Conservation (phyloP, 2,888 invertebrate genomes). For the Urechis unicinctus region DNA sequence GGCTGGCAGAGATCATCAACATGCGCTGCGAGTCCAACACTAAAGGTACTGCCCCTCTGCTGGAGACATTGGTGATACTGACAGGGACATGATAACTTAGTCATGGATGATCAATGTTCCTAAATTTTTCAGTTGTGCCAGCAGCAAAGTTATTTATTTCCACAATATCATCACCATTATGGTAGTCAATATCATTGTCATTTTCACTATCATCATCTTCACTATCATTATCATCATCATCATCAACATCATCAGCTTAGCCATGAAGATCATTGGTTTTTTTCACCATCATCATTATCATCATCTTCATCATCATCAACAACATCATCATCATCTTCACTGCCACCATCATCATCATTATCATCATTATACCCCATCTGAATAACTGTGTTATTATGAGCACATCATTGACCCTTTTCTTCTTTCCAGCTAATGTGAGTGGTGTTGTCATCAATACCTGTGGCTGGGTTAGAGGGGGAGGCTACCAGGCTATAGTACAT, state of each 20-base stretch:
- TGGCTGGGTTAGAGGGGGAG: conserved; percentile 91
- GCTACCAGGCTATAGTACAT: conserved; percentile 79
- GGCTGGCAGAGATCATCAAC: conserved; percentile 75
- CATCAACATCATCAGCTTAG: too few species aligned
- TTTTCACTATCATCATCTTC: too few species aligned
- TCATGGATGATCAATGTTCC: background rate
- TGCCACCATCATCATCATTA: too few species aligned
- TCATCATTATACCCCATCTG: too few species aligned
- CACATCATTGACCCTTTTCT: background rate
- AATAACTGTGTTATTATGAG: too few species aligned
- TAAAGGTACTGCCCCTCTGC: conserved; percentile 10
- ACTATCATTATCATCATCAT: too few species aligned
- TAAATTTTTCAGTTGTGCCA: background rate
- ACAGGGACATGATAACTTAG: too few species aligned
- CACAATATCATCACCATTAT: background rate
- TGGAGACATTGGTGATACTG: too few species aligned
- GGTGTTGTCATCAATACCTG: conserved; percentile 96
- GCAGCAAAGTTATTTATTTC: background rate
- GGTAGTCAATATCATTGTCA: background rate
- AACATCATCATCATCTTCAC: too few species aligned
- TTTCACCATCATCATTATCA: too few species aligned
- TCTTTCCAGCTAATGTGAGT: conserved; percentile 42
- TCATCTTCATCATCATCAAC: too few species aligned
- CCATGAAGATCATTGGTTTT: too few species aligned
- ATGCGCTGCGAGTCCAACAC: conserved; percentile 74